Percentiles rank a stretch among this genome's conserved stretches.
phyloP scores from a whole-genome alignment of 2,888 invertebrate genomes.

The Caenorhabditis sinica region DNA sequence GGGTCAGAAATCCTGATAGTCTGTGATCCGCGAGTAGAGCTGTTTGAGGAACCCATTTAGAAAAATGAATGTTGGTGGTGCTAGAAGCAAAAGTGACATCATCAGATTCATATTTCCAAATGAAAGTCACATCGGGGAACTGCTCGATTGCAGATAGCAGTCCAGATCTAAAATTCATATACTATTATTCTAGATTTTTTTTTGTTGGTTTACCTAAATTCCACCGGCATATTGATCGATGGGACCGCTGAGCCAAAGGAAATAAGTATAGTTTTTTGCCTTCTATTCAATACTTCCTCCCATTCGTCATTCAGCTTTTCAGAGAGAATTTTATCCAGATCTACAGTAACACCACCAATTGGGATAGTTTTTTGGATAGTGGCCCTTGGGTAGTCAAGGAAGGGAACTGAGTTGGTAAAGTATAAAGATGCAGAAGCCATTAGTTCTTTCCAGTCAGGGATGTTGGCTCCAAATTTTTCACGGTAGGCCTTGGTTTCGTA shows the following conservation, averaged over 20 bases:
- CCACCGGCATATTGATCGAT: conserved; percentile 30
- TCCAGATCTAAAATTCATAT: not conserved
- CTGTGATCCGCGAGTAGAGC: conserved; percentile 50
- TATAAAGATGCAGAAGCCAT: conserved; percentile 31
- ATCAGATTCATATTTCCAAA: conserved; percentile 64
- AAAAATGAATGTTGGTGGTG: conserved; percentile 39
- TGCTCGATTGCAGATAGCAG: conserved; percentile 26
- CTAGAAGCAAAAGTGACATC: conserved; percentile 24
- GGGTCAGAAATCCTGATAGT: conserved; percentile 55
- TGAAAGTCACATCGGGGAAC: conserved; percentile 55
- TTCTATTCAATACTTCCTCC: not conserved
- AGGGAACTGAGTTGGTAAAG: conserved; percentile 56
- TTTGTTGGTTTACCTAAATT: conserved; percentile 20
- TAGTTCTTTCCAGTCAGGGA: conserved; percentile 42
- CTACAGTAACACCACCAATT: conserved; percentile 61
- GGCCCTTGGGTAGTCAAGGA: conserved; percentile 65
- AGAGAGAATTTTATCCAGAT: conserved; percentile 28
- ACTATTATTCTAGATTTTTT: not conserved
- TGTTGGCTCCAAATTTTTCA: conserved; percentile 5
- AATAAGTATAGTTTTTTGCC: conserved; percentile 26
- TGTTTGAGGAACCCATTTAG: conserved; percentile 60
- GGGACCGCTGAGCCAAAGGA: conserved; percentile 43
- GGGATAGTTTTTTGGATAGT: conserved; percentile 48
- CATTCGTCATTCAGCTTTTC: conserved; percentile 22
- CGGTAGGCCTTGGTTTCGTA: conserved; percentile 34